phyloP scores from a whole-genome alignment of 2,888 invertebrate genomes.

The Seira ritae region DNA sequence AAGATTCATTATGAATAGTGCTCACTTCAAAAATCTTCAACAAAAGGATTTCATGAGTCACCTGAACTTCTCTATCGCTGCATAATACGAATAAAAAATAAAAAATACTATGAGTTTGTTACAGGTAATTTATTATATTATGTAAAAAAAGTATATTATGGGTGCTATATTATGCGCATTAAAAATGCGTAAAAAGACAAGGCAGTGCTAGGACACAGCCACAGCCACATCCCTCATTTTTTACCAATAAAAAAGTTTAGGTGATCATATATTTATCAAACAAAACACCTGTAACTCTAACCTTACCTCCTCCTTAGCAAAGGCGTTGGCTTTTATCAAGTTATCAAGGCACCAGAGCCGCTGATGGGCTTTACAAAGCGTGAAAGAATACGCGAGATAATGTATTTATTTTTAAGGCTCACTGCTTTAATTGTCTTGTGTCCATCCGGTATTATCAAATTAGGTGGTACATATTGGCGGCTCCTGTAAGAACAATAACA shows the following conservation, averaged over 20 bases:
- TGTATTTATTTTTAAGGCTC: too few relatives aligned
- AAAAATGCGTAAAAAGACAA: background rate
- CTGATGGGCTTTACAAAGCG: conserved; percentile 9
- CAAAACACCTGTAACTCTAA: background rate
- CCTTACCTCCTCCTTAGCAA: background rate
- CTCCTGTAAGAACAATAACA: background rate
- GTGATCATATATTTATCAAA: too few relatives aligned
- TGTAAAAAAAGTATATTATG: conserved; percentile 14
- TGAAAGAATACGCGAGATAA: background rate
- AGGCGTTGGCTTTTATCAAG: conserved; percentile 15
- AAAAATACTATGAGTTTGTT: background rate
- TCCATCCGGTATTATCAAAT: conserved; percentile 20
- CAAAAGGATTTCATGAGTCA: background rate
- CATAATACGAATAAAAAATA: background rate
- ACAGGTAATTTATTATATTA: conserved; percentile 17
- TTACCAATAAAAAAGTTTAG: conserved; percentile 10
- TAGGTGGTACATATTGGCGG: background rate
- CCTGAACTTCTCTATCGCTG: background rate
- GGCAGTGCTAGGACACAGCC: conserved; percentile 7
- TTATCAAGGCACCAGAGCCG: background rate
- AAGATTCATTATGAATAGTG: background rate
- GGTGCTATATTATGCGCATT: background rate
- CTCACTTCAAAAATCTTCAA: conserved; percentile 3
- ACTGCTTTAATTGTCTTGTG: background rate
- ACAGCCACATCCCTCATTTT: conserved; percentile 16